Conservation (phyloP, 2,888 invertebrate genomes). For the Drosophila mimetica region DNA sequence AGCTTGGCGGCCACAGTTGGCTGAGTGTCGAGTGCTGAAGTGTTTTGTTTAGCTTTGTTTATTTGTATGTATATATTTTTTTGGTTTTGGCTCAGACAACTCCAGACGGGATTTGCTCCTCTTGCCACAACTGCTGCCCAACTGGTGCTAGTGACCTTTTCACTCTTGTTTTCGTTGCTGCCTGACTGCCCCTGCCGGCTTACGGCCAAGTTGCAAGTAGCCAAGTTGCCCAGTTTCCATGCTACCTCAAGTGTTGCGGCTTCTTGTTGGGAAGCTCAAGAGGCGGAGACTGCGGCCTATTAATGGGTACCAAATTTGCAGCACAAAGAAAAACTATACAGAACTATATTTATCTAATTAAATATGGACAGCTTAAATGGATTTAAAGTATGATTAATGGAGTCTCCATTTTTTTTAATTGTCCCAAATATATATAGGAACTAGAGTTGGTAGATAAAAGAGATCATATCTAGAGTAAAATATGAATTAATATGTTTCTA, state of each 20-base stretch:
- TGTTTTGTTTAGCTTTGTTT: slow-evolving; percentile 4
- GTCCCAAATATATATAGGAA: too few relatives aligned
- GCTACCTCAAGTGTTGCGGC: slow-evolving; percentile 45
- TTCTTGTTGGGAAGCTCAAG: slow-evolving; percentile 26
- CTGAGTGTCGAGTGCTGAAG: slow-evolving; percentile 55
- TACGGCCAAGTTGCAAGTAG: slow-evolving; percentile 33
- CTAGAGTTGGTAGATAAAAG: too few relatives aligned
- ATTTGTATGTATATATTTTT: neutral
- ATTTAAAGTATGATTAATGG: neutral
- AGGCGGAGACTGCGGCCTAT: slow-evolving; percentile 32
- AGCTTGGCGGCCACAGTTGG: slow-evolving; percentile 70
- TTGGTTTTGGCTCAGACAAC: slow-evolving; percentile 17
- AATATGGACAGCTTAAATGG: neutral
- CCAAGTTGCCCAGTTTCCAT: slow-evolving; percentile 34
- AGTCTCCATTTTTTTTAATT: neutral
- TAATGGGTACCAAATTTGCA: slow-evolving; percentile 26
- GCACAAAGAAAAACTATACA: slow-evolving; percentile 1
- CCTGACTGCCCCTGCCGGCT: slow-evolving; percentile 22
- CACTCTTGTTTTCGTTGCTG: slow-evolving; percentile 74
- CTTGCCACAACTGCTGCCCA: slow-evolving; percentile 38
- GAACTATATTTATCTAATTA: neutral
- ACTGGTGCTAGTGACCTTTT: slow-evolving; percentile 67
- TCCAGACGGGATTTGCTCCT: slow-evolving; percentile 47
- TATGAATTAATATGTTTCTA: too few relatives aligned
- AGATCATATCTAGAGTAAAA: too few relatives aligned